Evolutionary conservation across 2,888 invertebrate species (phyloP).

Genomic region (Acrocera orbiculus): DNA sequence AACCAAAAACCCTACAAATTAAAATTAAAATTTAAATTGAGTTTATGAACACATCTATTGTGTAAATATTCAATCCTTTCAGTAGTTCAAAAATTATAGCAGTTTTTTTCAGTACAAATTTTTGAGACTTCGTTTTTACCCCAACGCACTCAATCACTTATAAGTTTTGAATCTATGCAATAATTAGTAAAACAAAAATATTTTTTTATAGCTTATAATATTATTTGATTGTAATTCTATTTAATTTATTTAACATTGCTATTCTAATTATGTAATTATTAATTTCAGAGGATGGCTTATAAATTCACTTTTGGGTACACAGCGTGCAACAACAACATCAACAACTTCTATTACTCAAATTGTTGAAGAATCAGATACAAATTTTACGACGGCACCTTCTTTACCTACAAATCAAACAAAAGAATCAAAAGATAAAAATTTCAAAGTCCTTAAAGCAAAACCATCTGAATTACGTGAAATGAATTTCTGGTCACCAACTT

Average conservation of each 20-base stretch:
- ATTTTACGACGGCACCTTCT: slow-evolving; percentile 9
- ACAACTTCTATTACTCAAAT: slow-evolving; percentile 36
- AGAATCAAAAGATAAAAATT: slow-evolving; percentile 21
- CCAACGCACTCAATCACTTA: too few relatives aligned
- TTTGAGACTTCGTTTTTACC: too few relatives aligned
- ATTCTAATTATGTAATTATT: slow-evolving; percentile 20
- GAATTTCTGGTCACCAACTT: slow-evolving; percentile 75
- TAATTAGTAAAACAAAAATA: neutral
- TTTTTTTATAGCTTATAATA: neutral
- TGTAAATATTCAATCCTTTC: too few relatives aligned
- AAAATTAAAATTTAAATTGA: too few relatives aligned
- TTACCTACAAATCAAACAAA: slow-evolving; percentile 1
- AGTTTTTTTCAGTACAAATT: too few relatives aligned
- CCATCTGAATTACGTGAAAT: slow-evolving; percentile 61
- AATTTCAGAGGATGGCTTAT: slow-evolving; percentile 42
- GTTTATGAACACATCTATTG: too few relatives aligned
- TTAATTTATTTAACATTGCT: slow-evolving; percentile 4
- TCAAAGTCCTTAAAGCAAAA: slow-evolving; percentile 35
- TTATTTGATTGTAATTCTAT: neutral
- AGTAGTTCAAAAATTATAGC: too few relatives aligned
- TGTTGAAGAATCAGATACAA: slow-evolving; percentile 36
- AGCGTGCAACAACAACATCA: slow-evolving; percentile 40
- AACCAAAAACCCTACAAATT: too few relatives aligned
- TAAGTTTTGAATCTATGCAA: too few relatives aligned
- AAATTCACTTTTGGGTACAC: slow-evolving; percentile 45